phyloP scores from a whole-genome alignment of 92 coral and sea anemone species.

The Micromussa lordhowensis region DNA sequence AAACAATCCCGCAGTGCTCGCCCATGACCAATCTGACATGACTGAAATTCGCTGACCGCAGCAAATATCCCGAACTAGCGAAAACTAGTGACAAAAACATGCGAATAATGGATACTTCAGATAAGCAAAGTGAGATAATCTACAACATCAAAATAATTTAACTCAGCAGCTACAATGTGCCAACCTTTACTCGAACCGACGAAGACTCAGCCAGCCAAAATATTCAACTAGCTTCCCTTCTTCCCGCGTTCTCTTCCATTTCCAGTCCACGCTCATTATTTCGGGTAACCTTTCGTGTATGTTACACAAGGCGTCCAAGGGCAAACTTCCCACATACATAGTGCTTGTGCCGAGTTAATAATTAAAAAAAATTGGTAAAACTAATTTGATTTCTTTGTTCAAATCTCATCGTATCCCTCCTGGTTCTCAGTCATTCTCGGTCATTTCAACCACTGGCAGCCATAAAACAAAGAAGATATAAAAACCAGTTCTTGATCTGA shows the following conservation, averaged over 20 bases:
- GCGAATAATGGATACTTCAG: background rate
- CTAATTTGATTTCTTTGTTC: too few relatives aligned
- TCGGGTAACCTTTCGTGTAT: background rate
- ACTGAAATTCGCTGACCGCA: background rate
- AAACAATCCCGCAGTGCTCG: slow-evolving; percentile 73
- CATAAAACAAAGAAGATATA: too few relatives aligned
- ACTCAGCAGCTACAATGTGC: too few relatives aligned
- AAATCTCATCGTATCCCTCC: too few relatives aligned
- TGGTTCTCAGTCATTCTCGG: too few relatives aligned
- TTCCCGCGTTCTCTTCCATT: background rate
- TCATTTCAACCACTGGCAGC: too few relatives aligned
- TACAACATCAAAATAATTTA: too few relatives aligned
- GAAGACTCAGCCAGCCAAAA: background rate
- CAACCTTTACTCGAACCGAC: background rate
- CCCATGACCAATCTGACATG: slow-evolving; percentile 65
- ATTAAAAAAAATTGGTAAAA: too few relatives aligned
- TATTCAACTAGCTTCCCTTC: background rate
- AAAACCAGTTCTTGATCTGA: too few relatives aligned
- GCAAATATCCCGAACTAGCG: background rate
- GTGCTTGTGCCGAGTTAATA: too few relatives aligned
- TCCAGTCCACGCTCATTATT: background rate
- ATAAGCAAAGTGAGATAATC: background rate
- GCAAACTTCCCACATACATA: too few relatives aligned
- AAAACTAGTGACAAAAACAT: background rate
- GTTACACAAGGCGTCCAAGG: background rate